These are phyloP conservation scores for Drosophila subquinaria DNA, from an alignment of 2,888 invertebrate genomes.

Conservation along the genomic window DNA sequence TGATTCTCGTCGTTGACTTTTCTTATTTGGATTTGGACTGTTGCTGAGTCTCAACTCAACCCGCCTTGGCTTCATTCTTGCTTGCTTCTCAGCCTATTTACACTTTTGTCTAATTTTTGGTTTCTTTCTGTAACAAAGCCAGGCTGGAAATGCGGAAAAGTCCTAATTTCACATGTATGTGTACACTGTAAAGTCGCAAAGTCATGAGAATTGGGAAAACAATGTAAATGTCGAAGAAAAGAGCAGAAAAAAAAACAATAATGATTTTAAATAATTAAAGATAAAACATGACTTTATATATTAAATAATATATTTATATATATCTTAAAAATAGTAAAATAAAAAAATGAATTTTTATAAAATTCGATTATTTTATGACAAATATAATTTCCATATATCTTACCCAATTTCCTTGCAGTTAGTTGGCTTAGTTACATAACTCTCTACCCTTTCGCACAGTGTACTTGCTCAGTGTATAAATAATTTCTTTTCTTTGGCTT, in stretches of 20 bases:
- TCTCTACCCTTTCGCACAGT: constrained; percentile 24
- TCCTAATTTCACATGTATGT: constrained; percentile 18
- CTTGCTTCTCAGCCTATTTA: constrained; percentile 18
- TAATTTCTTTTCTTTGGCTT: constrained; percentile 79
- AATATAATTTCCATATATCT: background rate
- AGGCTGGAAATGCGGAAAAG: constrained; percentile 27
- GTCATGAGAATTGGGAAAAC: too few species aligned
- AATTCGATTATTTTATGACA: background rate
- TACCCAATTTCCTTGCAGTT: background rate
- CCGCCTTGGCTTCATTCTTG: constrained; percentile 45
- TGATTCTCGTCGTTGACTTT: constrained; percentile 48
- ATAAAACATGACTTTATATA: background rate
- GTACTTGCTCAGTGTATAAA: constrained; percentile 49
- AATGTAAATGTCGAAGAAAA: too few species aligned
- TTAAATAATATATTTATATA: background rate
- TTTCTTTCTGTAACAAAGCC: constrained; percentile 62
- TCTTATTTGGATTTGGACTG: constrained; percentile 62
- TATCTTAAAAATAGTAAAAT: too few species aligned
- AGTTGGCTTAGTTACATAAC: background rate
- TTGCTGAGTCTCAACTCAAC: constrained; percentile 35
- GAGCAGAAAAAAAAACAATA: too few species aligned
- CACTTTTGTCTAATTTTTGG: constrained; percentile 61
- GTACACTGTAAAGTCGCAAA: background rate
- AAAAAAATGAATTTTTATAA: too few species aligned
- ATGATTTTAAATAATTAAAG: background rate